Percentiles rank a stretch among this genome's conserved stretches.
Evolutionary conservation across 2,797 vertebrate species (phyloP).

Genomic region (Lerista edwardsae): DNA sequence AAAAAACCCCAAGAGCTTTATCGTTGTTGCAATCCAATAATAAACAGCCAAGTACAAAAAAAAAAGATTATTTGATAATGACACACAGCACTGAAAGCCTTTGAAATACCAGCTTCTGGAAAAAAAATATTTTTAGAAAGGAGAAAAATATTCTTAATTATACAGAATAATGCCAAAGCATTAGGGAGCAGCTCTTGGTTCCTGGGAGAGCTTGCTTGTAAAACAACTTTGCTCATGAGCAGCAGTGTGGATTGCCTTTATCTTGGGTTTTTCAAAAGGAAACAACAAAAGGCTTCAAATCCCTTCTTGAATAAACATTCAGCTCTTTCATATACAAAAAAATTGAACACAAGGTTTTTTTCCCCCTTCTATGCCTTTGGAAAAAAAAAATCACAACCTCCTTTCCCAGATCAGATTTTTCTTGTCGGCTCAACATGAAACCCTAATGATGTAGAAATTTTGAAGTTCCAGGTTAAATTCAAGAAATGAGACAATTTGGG

Average conservation of each 20-base stretch:
- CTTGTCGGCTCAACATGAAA: slow-evolving; percentile 44
- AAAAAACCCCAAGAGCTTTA: slow-evolving; percentile 84
- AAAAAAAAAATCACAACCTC: slow-evolving; percentile 34
- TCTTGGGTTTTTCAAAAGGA: slow-evolving; percentile 59
- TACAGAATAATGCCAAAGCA: slow-evolving; percentile 74
- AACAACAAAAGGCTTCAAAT: slow-evolving; percentile 67
- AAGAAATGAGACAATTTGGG: background rate
- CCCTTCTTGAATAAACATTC: slow-evolving; percentile 66
- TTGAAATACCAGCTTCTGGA: slow-evolving; percentile 83
- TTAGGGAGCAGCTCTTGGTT: slow-evolving; percentile 66
- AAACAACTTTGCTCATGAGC: slow-evolving; percentile 66
- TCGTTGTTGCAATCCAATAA: slow-evolving; percentile 85
- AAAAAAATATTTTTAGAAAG: slow-evolving; percentile 80
- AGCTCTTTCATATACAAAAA: slow-evolving; percentile 66
- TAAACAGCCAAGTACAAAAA: slow-evolving; percentile 83
- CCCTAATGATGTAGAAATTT: slow-evolving; percentile 46
- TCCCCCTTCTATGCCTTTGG: slow-evolving; percentile 23
- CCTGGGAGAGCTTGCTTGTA: slow-evolving; percentile 70
- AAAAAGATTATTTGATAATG: slow-evolving; percentile 88
- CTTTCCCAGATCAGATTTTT: slow-evolving; percentile 38
- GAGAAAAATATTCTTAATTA: slow-evolving; percentile 82
- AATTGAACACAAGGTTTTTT: slow-evolving; percentile 62
- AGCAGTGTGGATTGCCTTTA: slow-evolving; percentile 64
- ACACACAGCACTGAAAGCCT: slow-evolving; percentile 82
- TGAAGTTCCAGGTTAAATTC: slow-evolving; percentile 29